Evolutionary conservation across 2,797 vertebrate genomes (phyloP).

Genomic region (Ambastaia sidthimunki): DNA sequence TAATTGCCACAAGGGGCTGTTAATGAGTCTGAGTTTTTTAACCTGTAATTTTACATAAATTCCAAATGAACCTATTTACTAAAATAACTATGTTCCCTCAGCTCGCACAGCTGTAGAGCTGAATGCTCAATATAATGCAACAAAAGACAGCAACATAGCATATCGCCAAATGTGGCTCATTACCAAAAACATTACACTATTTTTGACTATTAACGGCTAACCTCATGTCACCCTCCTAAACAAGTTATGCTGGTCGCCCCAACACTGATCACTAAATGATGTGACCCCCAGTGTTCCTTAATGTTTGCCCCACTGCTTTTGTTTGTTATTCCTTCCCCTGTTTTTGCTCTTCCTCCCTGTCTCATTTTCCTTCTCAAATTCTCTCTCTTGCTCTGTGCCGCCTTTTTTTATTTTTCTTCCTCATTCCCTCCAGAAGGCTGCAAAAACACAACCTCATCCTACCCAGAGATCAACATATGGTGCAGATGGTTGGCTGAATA

Average conservation of each 20-base stretch:
- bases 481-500: constrained; percentile 60
- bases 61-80: background rate
- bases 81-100: background rate
- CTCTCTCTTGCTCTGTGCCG: background rate
- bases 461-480: constrained; percentile 62
- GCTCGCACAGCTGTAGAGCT: background rate
- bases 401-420: constrained; percentile 18
- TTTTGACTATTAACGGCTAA: background rate
- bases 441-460: constrained; percentile 52
- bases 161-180: background rate
- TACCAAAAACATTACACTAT: background rate
- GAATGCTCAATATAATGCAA: background rate
- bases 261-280: background rate
- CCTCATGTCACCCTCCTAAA: background rate
- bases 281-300: background rate
- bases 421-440: constrained; percentile 38
- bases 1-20: background rate
- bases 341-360: constrained; percentile 16
- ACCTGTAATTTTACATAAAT: background rate
- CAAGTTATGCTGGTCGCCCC: background rate
- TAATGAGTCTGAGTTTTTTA: background rate
- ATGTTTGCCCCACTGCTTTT: background rate
- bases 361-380: constrained; percentile 30
- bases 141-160: background rate
- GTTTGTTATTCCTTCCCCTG: constrained; percentile 4